These are phyloP conservation scores for Rattus rattus DNA, from an alignment of 2,113 vertebrate genomes.

Conservation along the genomic window DNA sequence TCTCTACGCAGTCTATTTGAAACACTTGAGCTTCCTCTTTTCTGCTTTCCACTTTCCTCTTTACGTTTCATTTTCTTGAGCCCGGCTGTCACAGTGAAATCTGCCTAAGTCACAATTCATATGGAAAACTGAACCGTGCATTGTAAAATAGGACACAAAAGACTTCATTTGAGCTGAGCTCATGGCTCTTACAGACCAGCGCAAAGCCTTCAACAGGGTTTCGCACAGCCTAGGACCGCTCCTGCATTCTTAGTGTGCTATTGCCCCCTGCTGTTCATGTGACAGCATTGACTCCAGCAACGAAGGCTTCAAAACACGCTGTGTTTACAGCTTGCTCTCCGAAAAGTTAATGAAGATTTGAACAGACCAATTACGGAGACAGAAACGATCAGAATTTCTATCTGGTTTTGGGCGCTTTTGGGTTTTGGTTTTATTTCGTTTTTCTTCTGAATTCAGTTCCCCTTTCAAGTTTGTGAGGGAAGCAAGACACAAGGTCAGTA, in stretches of 20 bases:
- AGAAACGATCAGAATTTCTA: background rate
- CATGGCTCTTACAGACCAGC: slow-evolving; percentile 1
- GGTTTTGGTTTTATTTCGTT: background rate
- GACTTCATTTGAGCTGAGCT: slow-evolving; percentile 76
- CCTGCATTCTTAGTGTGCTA: slow-evolving; percentile 59
- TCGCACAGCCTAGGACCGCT: background rate
- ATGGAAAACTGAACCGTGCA: slow-evolving; percentile 69
- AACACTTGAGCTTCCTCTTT: slow-evolving; percentile 33
- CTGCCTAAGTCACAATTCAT: slow-evolving; percentile 54
- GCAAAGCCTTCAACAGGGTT: slow-evolving; percentile 4
- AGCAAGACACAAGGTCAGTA: background rate
- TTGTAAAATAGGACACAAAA: slow-evolving; percentile 81
- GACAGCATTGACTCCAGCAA: background rate
- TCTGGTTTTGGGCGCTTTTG: background rate
- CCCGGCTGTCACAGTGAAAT: slow-evolving; percentile 54
- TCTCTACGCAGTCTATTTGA: background rate
- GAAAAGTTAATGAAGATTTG: background rate
- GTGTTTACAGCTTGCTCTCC: background rate
- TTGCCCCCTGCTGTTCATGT: slow-evolving; percentile 76
- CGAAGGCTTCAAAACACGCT: background rate
- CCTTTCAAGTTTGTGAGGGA: background rate
- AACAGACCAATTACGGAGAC: background rate
- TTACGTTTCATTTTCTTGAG: slow-evolving; percentile 35
- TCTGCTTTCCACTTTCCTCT: background rate
- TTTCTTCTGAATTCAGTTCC: background rate